Evolutionary conservation across 2,113 vertebrate species (phyloP).

Genomic region (Lutjanus erythropterus): DNA sequence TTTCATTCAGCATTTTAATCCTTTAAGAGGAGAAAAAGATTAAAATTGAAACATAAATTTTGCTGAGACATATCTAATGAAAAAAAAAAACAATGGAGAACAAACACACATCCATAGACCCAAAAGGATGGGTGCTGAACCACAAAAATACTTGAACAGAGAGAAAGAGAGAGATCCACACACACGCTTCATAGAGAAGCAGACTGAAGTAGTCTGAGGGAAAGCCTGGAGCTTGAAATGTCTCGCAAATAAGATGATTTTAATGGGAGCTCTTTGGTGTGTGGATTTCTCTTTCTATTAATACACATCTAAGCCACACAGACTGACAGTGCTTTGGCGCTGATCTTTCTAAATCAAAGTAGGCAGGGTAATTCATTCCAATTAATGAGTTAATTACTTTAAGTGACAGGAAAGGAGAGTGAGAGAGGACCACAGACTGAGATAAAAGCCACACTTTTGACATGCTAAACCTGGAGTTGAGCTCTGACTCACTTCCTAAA

Average conservation of each 20-base stretch:
- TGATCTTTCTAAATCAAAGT: slow-evolving; percentile 42
- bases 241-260: too few species aligned
- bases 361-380: slow-evolving; percentile 49
- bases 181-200: too few species aligned
- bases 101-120: too few species aligned
- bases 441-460: neutral
- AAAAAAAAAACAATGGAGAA: too few species aligned
- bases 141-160: too few species aligned
- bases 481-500: neutral
- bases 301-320: slow-evolving; percentile 14
- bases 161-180: too few species aligned
- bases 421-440: neutral
- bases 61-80: too few species aligned
- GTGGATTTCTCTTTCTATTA: too few species aligned
- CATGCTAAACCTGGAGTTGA: neutral
- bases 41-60: neutral
- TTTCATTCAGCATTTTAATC: neutral
- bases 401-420: slow-evolving; percentile 43
- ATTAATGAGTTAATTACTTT: slow-evolving; percentile 47
- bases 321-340: neutral
- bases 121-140: too few species aligned
- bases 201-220: too few species aligned
- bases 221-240: too few species aligned
- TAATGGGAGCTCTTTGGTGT: too few species aligned
- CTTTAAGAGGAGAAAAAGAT: neutral